phyloP scores from a whole-genome alignment of 1,140 invertebrate species.

The Drosophila nikananu region DNA sequence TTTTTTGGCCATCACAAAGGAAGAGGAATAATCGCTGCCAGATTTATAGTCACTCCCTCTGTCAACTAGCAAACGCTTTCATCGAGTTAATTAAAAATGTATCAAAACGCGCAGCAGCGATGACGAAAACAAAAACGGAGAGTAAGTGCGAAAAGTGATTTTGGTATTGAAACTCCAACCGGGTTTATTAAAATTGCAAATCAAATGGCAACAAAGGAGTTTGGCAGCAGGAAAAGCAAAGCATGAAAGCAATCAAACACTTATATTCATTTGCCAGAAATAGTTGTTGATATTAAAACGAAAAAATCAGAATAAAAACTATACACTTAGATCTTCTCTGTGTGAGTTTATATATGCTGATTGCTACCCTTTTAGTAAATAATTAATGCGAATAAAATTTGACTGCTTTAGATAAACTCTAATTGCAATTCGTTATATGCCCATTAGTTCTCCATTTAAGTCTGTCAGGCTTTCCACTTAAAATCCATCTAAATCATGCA shows the following conservation, averaged over 20 bases:
- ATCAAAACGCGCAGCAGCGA: conserved; percentile 10
- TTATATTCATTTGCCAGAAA: too few species aligned
- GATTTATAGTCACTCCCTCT: conserved; percentile 37
- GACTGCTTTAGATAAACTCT: background rate
- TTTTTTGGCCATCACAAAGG: conserved; percentile 30
- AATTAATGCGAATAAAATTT: background rate
- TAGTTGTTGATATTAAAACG: background rate
- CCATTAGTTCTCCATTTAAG: conserved; percentile 10
- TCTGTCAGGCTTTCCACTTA: background rate
- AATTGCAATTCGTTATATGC: background rate
- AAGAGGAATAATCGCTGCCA: conserved; percentile 38
- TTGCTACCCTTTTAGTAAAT: background rate
- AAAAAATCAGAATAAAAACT: background rate
- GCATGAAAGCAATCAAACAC: conserved; percentile 3
- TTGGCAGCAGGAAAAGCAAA: background rate
- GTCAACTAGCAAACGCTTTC: conserved; percentile 36
- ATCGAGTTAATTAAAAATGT: conserved; percentile 63
- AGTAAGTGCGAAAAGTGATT: conserved; percentile 4
- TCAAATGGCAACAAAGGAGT: background rate
- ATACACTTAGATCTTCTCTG: too few species aligned
- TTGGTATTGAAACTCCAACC: conserved; percentile 17
- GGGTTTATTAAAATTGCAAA: conserved; percentile 7
- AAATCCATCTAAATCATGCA: conserved; percentile 26
- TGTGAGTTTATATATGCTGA: too few species aligned
- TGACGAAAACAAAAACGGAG: background rate